These are phyloP conservation scores for Coranthus polyacanthus DNA, from an alignment of 2,797 vertebrate species.

Conservation along the genomic window DNA sequence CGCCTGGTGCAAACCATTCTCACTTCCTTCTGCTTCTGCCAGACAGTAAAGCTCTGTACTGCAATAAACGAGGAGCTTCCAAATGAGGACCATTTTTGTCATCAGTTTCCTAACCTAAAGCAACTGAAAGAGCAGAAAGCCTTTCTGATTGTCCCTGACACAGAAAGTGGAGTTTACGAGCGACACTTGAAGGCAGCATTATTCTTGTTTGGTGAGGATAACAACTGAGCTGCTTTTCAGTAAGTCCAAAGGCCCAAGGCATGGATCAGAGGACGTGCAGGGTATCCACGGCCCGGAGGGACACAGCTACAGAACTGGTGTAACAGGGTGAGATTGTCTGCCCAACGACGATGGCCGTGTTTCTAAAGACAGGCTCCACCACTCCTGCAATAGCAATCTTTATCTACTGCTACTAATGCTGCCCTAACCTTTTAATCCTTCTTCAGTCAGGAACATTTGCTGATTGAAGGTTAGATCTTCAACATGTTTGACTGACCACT, in stretches of 20 bases:
- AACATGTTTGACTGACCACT: too few relatives aligned
- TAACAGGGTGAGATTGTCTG: slow-evolving; percentile 38
- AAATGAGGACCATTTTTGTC: slow-evolving; percentile 26
- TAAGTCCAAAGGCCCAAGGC: slow-evolving; percentile 6
- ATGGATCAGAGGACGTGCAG: slow-evolving; percentile 36
- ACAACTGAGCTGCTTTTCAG: slow-evolving; percentile 13
- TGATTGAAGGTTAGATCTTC: too few relatives aligned
- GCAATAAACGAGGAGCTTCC: slow-evolving; percentile 25
- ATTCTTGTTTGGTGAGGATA: slow-evolving; percentile 6
- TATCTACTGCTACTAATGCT: slow-evolving; percentile 28
- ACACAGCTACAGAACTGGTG: slow-evolving; percentile 14
- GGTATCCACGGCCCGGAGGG: slow-evolving; percentile 36
- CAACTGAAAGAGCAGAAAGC: background rate
- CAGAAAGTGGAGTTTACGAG: background rate
- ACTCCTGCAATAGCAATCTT: slow-evolving; percentile 48
- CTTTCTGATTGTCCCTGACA: slow-evolving; percentile 4
- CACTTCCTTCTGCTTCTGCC: slow-evolving; percentile 1
- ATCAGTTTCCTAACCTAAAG: background rate
- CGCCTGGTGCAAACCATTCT: background rate
- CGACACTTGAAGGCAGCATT: slow-evolving; percentile 7
- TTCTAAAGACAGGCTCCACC: slow-evolving; percentile 33
- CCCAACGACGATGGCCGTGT: slow-evolving; percentile 59
- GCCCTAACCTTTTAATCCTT: slow-evolving; percentile 35
- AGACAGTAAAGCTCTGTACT: background rate
- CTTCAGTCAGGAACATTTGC: too few relatives aligned